Evolutionary conservation across 2,888 invertebrate species (phyloP).

Genomic region (Plebejus argus): DNA sequence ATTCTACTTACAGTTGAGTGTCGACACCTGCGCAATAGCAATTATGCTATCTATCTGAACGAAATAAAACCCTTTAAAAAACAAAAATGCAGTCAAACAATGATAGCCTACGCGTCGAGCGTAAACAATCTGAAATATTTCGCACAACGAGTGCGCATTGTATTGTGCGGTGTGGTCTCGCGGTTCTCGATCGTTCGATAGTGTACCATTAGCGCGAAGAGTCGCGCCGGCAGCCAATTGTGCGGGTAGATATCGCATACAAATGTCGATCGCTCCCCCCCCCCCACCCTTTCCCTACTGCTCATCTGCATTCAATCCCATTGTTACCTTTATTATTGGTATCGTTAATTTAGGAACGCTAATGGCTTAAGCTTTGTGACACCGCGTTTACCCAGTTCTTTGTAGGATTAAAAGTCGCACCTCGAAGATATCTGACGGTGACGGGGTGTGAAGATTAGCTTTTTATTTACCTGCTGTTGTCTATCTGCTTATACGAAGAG

Average conservation of each 20-base stretch:
- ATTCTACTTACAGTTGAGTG: too few relatives aligned
- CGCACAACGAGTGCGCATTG: conserved; percentile 42
- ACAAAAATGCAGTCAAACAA: neutral
- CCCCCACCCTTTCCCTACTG: conserved; percentile 43
- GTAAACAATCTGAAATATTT: conserved; percentile 25
- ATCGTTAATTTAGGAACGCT: conserved; percentile 75
- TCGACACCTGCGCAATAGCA: too few relatives aligned
- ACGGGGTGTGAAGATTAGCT: too few relatives aligned
- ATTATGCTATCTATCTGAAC: too few relatives aligned
- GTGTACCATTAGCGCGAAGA: conserved; percentile 80
- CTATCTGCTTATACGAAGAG: neutral
- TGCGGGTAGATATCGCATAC: conserved; percentile 80
- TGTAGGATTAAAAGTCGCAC: neutral
- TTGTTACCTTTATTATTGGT: conserved; percentile 79
- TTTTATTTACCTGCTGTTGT: neutral
- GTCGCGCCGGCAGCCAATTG: conserved; percentile 80
- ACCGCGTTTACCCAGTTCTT: neutral
- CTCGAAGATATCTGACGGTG: neutral
- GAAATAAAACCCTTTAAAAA: too few relatives aligned
- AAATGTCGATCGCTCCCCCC: conserved; percentile 74
- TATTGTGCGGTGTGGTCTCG: conserved; percentile 72
- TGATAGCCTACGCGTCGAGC: neutral
- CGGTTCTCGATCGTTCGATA: conserved; percentile 76
- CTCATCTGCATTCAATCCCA: conserved; percentile 81
- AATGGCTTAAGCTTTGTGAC: conserved; percentile 41